These are phyloP conservation scores for Hydractinia symbiolongicarpus DNA, from an alignment of 30 jellyfish, hydroid and myxozoan species.

Conservation along the genomic window DNA sequence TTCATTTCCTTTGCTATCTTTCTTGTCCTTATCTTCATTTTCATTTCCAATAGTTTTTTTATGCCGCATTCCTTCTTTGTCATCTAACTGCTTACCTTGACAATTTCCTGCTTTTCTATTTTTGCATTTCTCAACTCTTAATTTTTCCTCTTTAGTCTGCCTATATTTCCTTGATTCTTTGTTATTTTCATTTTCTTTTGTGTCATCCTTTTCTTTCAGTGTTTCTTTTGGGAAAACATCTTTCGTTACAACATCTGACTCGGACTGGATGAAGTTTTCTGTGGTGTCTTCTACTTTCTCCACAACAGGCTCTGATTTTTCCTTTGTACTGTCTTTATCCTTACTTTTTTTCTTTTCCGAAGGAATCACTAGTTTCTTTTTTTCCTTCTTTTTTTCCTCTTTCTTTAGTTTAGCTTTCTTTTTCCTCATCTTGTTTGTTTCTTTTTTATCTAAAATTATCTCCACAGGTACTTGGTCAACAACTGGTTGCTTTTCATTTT, in stretches of 20 bases:
- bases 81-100: background rate
- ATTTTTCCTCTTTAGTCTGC: background rate
- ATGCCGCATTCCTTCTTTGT: background rate
- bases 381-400: background rate
- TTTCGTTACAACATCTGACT: background rate
- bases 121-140: background rate
- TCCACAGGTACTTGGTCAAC: no score
- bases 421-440: slow-evolving; percentile 19
- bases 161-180: background rate
- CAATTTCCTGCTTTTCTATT: background rate
- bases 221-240: background rate
- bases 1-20: no score
- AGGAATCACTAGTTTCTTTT: slow-evolving; percentile 24
- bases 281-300: background rate
- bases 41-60: background rate
- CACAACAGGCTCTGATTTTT: background rate
- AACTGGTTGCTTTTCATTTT: background rate
- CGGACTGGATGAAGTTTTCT: background rate
- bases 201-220: background rate
- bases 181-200: background rate
- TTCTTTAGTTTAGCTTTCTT: background rate
- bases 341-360: slow-evolving; percentile 11
- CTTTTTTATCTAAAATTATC: no score
- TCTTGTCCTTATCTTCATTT: background rate
- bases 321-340: background rate